These are phyloP conservation scores for Endotricha flammealis DNA, from an alignment of 2,888 invertebrate species.

Conservation along the genomic window DNA sequence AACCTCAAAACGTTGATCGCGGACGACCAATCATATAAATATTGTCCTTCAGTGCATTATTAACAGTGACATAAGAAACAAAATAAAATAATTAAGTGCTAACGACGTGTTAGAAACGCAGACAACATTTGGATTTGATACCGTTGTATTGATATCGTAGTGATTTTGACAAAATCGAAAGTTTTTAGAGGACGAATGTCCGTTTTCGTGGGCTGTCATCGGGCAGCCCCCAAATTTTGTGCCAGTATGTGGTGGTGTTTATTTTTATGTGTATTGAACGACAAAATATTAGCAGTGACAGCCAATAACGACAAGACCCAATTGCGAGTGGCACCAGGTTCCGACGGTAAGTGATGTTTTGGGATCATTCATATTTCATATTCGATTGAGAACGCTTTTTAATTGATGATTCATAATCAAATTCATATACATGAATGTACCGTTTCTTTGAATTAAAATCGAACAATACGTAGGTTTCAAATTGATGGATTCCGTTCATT, in stretches of 20 bases:
- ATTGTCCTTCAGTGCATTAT: slow-evolving; percentile 46
- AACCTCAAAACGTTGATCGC: slow-evolving; percentile 70
- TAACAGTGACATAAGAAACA: slow-evolving; percentile 48
- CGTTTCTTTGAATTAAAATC: no score
- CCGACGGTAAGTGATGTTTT: slow-evolving; percentile 42
- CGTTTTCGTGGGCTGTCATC: slow-evolving; percentile 74
- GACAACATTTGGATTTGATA: slow-evolving; percentile 33
- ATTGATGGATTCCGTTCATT: slow-evolving; percentile 16
- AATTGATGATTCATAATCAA: neutral
- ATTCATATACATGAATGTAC: no score
- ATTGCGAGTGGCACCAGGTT: slow-evolving; percentile 30
- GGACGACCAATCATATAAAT: slow-evolving; percentile 60
- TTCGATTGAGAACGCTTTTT: neutral
- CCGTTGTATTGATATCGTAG: slow-evolving; percentile 47
- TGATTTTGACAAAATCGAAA: slow-evolving; percentile 65
- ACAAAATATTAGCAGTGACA: slow-evolving; percentile 58
- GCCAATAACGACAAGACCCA: slow-evolving; percentile 47
- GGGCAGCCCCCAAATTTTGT: slow-evolving; percentile 74
- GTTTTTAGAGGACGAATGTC: slow-evolving; percentile 66
- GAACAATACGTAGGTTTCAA: no score
- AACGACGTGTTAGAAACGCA: slow-evolving; percentile 41
- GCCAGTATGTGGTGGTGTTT: slow-evolving; percentile 75
- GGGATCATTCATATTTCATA: neutral
- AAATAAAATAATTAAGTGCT: slow-evolving; percentile 41
- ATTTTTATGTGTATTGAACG: slow-evolving; percentile 65